A percentile compares a stretch with the other conserved stretches of the same genome.
Conservation (phyloP, 2,113 vertebrate genomes). For the Zootoca vivipara region DNA sequence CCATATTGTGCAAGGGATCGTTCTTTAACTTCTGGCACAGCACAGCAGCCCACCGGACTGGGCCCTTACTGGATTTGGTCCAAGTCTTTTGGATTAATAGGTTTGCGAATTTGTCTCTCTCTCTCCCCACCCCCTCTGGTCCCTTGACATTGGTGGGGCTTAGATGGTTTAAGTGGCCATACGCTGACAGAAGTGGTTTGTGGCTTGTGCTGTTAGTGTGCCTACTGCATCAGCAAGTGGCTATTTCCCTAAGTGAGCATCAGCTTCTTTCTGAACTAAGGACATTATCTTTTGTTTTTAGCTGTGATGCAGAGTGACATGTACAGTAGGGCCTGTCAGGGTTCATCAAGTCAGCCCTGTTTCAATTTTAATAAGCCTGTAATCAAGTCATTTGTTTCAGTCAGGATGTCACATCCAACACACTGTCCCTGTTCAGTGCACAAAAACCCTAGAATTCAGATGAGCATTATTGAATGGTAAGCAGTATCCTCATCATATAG, state of each 20-base stretch:
- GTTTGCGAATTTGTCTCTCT: background rate
- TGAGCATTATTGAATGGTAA: constrained; percentile 56
- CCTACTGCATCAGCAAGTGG: constrained; percentile 27
- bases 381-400: constrained; percentile 73
- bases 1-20: background rate
- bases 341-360: constrained; percentile 61
- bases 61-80: background rate
- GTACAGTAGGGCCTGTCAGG: constrained; percentile 62
- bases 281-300: constrained; percentile 48
- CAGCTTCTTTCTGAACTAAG: constrained; percentile 41
- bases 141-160: constrained; percentile 22
- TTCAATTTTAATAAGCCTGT: constrained; percentile 70
- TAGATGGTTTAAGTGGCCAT: constrained; percentile 14
- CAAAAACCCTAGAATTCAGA: constrained; percentile 53
- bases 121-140: background rate
- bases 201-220: constrained; percentile 14
- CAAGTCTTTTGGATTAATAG: constrained; percentile 19
- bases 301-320: constrained; percentile 61
- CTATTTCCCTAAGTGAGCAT: constrained; percentile 29
- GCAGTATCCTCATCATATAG: constrained; percentile 57
- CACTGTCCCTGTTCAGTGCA: constrained; percentile 54
- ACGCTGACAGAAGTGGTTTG: constrained; percentile 37
- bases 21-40: background rate
- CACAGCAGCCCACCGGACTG: background rate
- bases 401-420: constrained; percentile 68